Percentiles rank a stretch among this genome's conserved stretches.
phyloP scores from a whole-genome alignment of 2,797 vertebrate species.

The Buphagus erythrorhynchus region DNA sequence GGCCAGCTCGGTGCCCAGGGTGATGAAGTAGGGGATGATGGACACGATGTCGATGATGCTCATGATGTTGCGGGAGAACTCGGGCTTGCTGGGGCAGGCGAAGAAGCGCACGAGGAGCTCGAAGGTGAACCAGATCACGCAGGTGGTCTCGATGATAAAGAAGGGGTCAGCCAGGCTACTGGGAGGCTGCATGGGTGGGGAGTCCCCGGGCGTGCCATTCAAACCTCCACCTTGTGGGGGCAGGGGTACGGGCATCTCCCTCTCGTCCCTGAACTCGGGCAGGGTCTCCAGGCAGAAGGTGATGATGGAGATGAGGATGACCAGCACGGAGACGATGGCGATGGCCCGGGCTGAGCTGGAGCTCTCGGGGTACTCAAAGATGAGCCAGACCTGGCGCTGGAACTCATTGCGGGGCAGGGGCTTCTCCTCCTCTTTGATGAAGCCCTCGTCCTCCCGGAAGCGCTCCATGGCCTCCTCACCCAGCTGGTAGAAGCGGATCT shows the following conservation, averaged over 20 bases:
- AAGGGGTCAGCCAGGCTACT: conserved; percentile 91
- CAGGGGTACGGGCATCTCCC: conserved; percentile 81
- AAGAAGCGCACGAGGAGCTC: conserved; percentile 93
- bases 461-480: conserved; percentile 93
- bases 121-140: conserved; percentile 97
- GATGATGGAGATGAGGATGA: conserved; percentile 97
- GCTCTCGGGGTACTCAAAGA: conserved; percentile 96
- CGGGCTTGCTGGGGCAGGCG: conserved; percentile 91
- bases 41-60: conserved; percentile 94
- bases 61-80: conserved; percentile 96
- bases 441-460: conserved; percentile 95
- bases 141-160: conserved; percentile 96
- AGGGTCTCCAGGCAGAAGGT: conserved; percentile 97
- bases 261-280: conserved; percentile 93
- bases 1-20: conserved; percentile 92
- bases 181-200: conserved; percentile 71
- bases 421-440: conserved; percentile 91
- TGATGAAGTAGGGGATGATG: conserved; percentile 98
- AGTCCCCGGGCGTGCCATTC: conserved; percentile 11
- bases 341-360: conserved; percentile 91
- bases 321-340: conserved; percentile 94
- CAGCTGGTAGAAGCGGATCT: conserved; percentile 95
- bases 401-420: conserved; percentile 90
- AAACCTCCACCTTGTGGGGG: neutral
- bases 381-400: conserved; percentile 97